A percentile compares a stretch with the other conserved stretches of the same genome.
Conservation (phyloP, 2,797 vertebrate species). For the Helarctos malayanus region DNA sequence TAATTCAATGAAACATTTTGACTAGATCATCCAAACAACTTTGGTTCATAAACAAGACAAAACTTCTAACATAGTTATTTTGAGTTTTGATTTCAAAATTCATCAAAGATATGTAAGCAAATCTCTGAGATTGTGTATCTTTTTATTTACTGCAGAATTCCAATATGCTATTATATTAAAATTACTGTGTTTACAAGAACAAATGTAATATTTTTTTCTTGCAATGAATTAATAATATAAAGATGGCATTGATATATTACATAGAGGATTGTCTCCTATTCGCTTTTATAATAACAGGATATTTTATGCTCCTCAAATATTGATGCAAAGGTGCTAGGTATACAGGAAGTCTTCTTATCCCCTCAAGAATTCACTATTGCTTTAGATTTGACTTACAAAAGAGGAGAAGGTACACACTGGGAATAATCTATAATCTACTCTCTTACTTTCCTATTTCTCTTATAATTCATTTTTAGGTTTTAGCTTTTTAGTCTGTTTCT, state of each 20-base stretch:
- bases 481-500: conserved; percentile 4
- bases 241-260: background rate
- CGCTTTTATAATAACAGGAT: background rate
- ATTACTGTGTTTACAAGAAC: background rate
- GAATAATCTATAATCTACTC: background rate
- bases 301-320: background rate
- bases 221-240: background rate
- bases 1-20: background rate
- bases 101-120: background rate
- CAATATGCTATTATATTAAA: background rate
- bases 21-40: background rate
- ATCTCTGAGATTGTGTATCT: background rate
- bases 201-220: conserved; percentile 11
- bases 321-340: background rate
- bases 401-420: background rate
- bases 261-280: background rate
- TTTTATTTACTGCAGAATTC: background rate
- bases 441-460: conserved; percentile 22
- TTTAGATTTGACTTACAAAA: conserved; percentile 4
- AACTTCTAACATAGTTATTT: background rate
- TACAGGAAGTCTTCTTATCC: background rate
- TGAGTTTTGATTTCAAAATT: background rate
- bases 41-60: background rate
- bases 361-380: background rate
- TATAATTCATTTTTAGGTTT: conserved; percentile 12